These are phyloP conservation scores for Ctenomys sociabilis DNA, from an alignment of 2,113 vertebrate species.

Conservation along the genomic window DNA sequence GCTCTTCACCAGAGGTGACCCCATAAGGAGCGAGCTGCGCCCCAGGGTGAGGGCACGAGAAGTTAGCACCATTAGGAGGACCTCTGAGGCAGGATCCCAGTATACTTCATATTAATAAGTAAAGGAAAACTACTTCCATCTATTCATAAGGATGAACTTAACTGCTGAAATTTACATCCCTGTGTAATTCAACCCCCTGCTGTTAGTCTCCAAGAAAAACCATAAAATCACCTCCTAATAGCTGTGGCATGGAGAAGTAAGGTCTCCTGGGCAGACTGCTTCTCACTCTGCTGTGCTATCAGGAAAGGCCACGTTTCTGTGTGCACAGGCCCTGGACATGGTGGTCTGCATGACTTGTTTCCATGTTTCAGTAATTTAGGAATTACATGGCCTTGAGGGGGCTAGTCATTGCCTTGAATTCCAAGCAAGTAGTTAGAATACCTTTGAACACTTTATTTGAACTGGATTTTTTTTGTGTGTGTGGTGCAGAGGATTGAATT, in stretches of 20 bases:
- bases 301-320: not conserved
- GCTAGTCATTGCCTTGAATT: not conserved
- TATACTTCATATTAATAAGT: not conserved
- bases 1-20: not conserved
- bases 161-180: not conserved
- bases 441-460: not conserved
- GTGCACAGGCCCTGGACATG: not conserved
- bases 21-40: not conserved
- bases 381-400: not conserved
- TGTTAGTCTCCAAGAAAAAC: too few relatives aligned
- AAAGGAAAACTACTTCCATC: not conserved
- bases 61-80: not conserved
- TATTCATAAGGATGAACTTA: not conserved
- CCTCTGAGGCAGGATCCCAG: not conserved
- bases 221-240: too few relatives aligned
- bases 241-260: not conserved
- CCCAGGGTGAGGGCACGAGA: not conserved
- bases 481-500: not conserved
- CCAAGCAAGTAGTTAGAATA: not conserved
- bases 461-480: not conserved
- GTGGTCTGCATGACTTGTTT: not conserved
- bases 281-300: not conserved
- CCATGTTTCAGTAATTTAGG: not conserved
- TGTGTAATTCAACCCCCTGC: not conserved
- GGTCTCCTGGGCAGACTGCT: not conserved